Evolutionary conservation across 92 coral and sea anemone genomes (phyloP).

Genomic region (Palythoa caribaeorum): DNA sequence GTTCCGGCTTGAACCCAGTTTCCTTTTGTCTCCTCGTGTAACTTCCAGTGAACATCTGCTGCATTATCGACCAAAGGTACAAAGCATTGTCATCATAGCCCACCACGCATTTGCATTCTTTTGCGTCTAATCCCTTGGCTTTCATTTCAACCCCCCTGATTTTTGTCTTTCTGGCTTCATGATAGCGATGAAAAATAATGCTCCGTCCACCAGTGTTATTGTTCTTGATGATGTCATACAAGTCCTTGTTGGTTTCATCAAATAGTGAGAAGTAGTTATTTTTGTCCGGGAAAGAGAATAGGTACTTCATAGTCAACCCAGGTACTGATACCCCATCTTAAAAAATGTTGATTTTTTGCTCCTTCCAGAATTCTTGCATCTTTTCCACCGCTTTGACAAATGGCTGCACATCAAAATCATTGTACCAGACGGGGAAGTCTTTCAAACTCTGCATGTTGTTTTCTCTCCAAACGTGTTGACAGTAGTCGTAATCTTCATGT

Average conservation of each 20-base stretch:
- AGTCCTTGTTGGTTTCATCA: constrained; percentile 53
- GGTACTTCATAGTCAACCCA: constrained; percentile 55
- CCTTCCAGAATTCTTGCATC: constrained; percentile 52
- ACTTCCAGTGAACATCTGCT: constrained; percentile 46
- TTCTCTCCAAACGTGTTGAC: neutral
- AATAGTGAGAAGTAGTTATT: constrained; percentile 21
- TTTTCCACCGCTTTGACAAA: constrained; percentile 53
- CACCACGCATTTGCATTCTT: constrained; percentile 41
- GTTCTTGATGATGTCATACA: constrained; percentile 40
- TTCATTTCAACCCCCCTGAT: constrained; percentile 52
- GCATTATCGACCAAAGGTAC: constrained; percentile 57
- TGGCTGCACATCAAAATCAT: constrained; percentile 50
- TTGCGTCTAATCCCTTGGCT: constrained; percentile 34
- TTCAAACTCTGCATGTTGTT: neutral
- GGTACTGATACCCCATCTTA: constrained; percentile 45
- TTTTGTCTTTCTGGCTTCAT: constrained; percentile 44
- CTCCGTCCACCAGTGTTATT: constrained; percentile 61
- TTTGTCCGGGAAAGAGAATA: constrained; percentile 12
- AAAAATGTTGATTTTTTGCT: constrained; percentile 38
- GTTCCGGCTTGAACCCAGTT: constrained; percentile 51
- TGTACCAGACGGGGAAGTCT: constrained; percentile 54
- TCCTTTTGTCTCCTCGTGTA: constrained; percentile 46
- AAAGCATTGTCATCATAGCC: constrained; percentile 66
- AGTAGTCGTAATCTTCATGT: neutral
- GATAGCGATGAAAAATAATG: constrained; percentile 63